Evolutionary conservation across 2,888 invertebrate species (phyloP), one percentile per base, ranked within the genome.

Genomic region (Heliconius cydno): DNA sequence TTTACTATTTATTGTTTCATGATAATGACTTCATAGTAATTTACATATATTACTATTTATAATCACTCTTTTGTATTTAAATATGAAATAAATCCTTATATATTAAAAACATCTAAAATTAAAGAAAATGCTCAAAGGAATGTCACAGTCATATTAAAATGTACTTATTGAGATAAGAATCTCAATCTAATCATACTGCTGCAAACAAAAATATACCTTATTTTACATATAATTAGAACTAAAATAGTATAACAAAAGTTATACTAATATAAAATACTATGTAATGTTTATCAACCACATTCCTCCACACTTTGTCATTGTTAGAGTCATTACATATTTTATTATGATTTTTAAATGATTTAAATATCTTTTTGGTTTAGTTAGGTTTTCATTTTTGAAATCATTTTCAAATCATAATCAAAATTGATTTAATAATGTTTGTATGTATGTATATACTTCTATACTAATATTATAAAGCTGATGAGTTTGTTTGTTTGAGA

Each of bases 231-330:
- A n/a, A 30, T 60, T 34, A 38, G 12, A n/a, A 22, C n/a, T 38
- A 34, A n/a, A 57, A 15, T 60, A 7, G 34, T n/a, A 34, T n/a
- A 73, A 12, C n/a, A n/a, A 30, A 57, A 12, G 6, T 30, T 22
- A 73, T 57, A 41, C 13, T 10, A 72, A 57, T 22, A 30, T 52
- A 71, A 71, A 25, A 52, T 22, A 46, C 71, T 46, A 57, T 72
- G 72, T 72, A 73, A 60, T 22, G 22, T 28, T 60, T 73, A 60
- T 60, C 60, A 34, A 73, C 34, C 30, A 9, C 73, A 73, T 73
- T 73, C 60, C 60, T 60, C 7, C n/a, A 73, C n/a, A 60, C 7
- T 60, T 73, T 73, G 73, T 73, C 73, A 73, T 73, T n/a, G 38
- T 70, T 41, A 70, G 22, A 38, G 15, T 70, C 13, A 70, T 70